Base-by-base conservation (phyloP, 2,888 invertebrate species). In the Metacarcinus magister region DNA sequence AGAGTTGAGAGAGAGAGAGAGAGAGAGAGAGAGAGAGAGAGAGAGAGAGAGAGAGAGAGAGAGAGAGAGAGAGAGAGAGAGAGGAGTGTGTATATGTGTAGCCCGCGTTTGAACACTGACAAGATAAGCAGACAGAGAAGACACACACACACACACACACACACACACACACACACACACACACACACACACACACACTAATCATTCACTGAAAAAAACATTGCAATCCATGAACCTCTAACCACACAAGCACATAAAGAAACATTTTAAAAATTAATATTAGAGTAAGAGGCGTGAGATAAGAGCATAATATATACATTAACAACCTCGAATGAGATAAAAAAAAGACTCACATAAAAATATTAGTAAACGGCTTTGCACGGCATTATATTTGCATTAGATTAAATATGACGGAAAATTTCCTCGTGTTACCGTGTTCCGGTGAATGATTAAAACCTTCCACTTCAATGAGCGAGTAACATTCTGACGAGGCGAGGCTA, bases 31-130 rank as follows among this genome's bases (percentile, higher is more conserved):
- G n/a, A n/a, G 2, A 4, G 16, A n/a, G 67, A 23, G 67, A 23
- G 67, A n/a, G n/a, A n/a, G n/a, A n/a, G 67, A n/a, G 67, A 75
- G 67, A 75, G n/a, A n/a, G 67, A n/a, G 67, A 75, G 67, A 75
- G 67, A 75, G 23, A n/a, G n/a, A n/a, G 67, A 75, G 67, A n/a
- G 67, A 75, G n/a, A n/a, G 23, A 75, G 67, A 75, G n/a, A n/a
- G 67, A n/a, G 23, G n/a, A n/a, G n/a, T n/a, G n/a, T n/a, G n/a
- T n/a, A n/a, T n/a, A n/a, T n/a, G n/a, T n/a, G 13, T 13, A 54
- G 54, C n/a, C n/a, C n/a, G n/a, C n/a, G n/a, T n/a, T n/a, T n/a
- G n/a, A n/a, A n/a, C n/a, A n/a, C n/a, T n/a, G n/a, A n/a, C n/a
- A n/a, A 75, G n/a, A 75, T 19, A 75, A n/a, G n/a, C 23, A 75